These are phyloP conservation scores for Rhabditoides inermis DNA, from an alignment of 2,888 invertebrate genomes.

Conservation along the genomic window DNA sequence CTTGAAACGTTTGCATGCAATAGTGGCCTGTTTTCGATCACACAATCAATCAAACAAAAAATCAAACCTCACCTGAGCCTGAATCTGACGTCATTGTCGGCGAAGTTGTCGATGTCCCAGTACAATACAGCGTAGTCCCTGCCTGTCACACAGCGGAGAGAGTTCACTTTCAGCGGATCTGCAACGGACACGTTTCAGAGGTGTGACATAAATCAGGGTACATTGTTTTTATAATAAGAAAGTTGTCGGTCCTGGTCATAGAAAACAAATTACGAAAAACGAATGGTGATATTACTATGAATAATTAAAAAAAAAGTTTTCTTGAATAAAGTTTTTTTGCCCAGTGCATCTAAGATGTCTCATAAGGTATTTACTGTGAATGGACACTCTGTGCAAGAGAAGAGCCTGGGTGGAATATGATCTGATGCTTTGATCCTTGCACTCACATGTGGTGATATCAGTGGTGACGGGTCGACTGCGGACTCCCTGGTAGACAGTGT, in stretches of 20 bases:
- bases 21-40: no score
- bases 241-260: neutral
- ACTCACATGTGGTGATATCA: slow-evolving; percentile 46
- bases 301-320: neutral
- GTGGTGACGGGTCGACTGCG: slow-evolving; percentile 39
- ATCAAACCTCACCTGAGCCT: slow-evolving; percentile 30
- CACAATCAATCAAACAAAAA: neutral
- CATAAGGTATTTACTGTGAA: no score
- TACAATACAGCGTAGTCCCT: slow-evolving; percentile 42
- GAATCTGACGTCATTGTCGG: slow-evolving; percentile 45
- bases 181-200: slow-evolving; percentile 6
- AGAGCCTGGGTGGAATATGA: no score
- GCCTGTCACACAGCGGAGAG: slow-evolving; percentile 44
- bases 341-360: no score
- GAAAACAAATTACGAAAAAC: no score
- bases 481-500: slow-evolving; percentile 44
- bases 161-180: slow-evolving; percentile 49
- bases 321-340: no score
- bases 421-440: no score
- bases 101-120: slow-evolving; percentile 50
- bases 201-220: neutral
- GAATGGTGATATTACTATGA: neutral
- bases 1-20: no score
- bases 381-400: no score
- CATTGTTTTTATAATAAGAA: neutral